Base-by-base conservation (phyloP, 2,113 vertebrate genomes). In the Toxotes chatareus region DNA sequence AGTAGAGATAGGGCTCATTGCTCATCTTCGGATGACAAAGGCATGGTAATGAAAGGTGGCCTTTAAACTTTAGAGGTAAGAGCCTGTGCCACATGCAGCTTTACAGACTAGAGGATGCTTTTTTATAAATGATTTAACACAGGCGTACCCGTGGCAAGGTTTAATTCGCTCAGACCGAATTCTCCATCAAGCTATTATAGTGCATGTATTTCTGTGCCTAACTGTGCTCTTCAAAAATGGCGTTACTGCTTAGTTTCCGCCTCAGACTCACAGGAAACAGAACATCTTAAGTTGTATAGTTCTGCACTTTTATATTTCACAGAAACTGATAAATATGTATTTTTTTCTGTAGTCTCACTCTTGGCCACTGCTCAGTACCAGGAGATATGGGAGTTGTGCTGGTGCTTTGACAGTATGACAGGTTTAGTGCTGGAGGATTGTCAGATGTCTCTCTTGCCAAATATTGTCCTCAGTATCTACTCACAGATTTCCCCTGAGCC, bases 41-140 rank as follows among this genome's bases (percentile, higher is more conserved):
- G 76, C 73, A 76, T 65, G 63, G 66, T 83, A 78, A 84, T 90
- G 61, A 76, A 87, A 76, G 70, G 55, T 76, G 76, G 53, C 76
- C 73, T 76, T 46, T 70, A 73, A 56, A n/a, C 62, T 55, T 46
- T 34, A 23, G 38, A 62, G 51, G 55, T 83, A 40, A 79, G 59
- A 79, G 80, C 69, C 53, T 65, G 62, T 74, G 61, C 86, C 42
- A 80, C 68, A 73, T 82, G 71, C 73, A 73, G 55, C 42, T 71
- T 79, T 70, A 82, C 82, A 63, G 59, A 57, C 17, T 34, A 72
- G 77, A 84, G 64, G 74, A 76, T 68, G 56, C 69, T 62, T 87
- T 89, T 91, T 40, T 85, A 90, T 88, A 88, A 86, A 85, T 73
- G 56, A 92, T 89, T 91, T 86, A 90, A 85, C 85, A 80, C 73